These are phyloP conservation scores for Heliconius eleuchia DNA, from an alignment of 1,140 invertebrate genomes.

Conservation along the genomic window DNA sequence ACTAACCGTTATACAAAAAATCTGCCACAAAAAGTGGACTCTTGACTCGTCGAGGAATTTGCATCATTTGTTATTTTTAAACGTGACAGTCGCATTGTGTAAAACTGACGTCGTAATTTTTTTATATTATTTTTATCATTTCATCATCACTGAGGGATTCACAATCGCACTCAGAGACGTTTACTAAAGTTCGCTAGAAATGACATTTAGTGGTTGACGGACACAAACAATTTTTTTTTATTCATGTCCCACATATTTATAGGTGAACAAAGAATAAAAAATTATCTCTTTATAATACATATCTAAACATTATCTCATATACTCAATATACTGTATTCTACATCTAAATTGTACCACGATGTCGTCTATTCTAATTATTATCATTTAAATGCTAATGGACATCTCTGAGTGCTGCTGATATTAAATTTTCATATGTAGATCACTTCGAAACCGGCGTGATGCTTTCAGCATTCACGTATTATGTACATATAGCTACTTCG, in stretches of 20 bases:
- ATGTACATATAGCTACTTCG: neutral
- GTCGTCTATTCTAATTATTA: neutral
- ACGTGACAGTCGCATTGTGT: slow-evolving; percentile 14
- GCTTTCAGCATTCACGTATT: neutral
- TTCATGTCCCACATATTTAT: too few relatives aligned
- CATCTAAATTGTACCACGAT: neutral
- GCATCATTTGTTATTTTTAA: slow-evolving; percentile 26
- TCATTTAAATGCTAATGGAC: neutral
- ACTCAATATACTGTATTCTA: neutral
- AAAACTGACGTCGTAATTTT: neutral
- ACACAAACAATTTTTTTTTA: too few relatives aligned
- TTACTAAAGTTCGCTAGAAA: neutral
- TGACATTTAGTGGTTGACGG: too few relatives aligned
- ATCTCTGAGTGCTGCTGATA: neutral
- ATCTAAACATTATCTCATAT: too few relatives aligned
- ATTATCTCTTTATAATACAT: too few relatives aligned
- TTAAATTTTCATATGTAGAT: neutral
- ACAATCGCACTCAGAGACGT: neutral
- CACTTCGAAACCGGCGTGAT: neutral
- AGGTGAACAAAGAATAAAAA: too few relatives aligned
- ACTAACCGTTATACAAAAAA: neutral
- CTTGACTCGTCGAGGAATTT: neutral
- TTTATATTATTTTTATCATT: neutral
- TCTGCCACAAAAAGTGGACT: neutral
- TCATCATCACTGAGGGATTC: neutral